Percentiles rank a stretch among this genome's conserved stretches.
These are phyloP conservation scores for Plotosus lineatus DNA, from an alignment of 2,113 vertebrate species.

Conservation along the genomic window DNA sequence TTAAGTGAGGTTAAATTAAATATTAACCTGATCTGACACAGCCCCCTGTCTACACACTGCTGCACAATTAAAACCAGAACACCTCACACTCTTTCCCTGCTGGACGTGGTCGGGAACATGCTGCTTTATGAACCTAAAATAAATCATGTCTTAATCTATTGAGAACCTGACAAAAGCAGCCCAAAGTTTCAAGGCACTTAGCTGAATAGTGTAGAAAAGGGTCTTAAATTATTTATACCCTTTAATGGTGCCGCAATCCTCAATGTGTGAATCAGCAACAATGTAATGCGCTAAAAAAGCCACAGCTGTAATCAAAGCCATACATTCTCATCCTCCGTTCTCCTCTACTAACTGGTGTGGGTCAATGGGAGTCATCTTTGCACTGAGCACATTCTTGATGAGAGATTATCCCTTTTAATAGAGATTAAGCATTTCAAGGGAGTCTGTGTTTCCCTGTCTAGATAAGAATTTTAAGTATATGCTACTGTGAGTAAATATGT, in stretches of 20 bases:
- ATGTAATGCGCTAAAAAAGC: slow-evolving; percentile 92
- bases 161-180: slow-evolving; percentile 96
- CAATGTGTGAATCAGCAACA: slow-evolving; percentile 86
- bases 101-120: slow-evolving; percentile 88
- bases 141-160: slow-evolving; percentile 98
- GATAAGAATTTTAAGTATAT: slow-evolving; percentile 53
- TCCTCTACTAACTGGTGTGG: slow-evolving; percentile 83
- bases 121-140: slow-evolving; percentile 95
- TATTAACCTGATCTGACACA: slow-evolving; percentile 76
- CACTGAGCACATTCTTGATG: slow-evolving; percentile 85
- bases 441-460: slow-evolving; percentile 50
- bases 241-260: slow-evolving; percentile 95
- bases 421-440: slow-evolving; percentile 66
- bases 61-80: slow-evolving; percentile 91
- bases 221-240: slow-evolving; percentile 99
- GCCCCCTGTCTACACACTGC: slow-evolving; percentile 65
- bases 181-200: slow-evolving; percentile 98
- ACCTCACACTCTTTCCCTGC: slow-evolving; percentile 87
- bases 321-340: slow-evolving; percentile 83
- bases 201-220: slow-evolving; percentile 87
- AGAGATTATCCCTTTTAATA: slow-evolving; percentile 77
- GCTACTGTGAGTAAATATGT: slow-evolving; percentile 46
- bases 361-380: slow-evolving; percentile 93
- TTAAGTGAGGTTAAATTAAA: slow-evolving; percentile 70
- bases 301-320: slow-evolving; percentile 92